Conservation (phyloP, 92 coral and sea anemone species). For the Montipora capitata region DNA sequence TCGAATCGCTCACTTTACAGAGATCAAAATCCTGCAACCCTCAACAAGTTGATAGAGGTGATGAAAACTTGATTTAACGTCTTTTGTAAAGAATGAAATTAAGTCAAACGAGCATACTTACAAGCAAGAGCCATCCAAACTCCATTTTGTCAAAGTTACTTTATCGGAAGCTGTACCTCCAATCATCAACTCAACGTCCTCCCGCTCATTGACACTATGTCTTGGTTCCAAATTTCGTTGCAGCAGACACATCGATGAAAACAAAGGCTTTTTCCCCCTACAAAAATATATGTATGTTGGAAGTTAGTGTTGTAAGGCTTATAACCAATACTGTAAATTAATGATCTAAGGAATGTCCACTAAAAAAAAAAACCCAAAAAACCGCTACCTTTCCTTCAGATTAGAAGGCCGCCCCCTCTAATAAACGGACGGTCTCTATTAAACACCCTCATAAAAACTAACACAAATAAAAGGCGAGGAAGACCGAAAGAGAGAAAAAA, state of each 20-base stretch:
- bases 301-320: no score
- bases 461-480: no score
- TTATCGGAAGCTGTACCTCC: slow-evolving; percentile 11
- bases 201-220: not conserved
- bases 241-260: slow-evolving; percentile 61
- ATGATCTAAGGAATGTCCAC: no score
- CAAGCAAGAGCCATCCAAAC: slow-evolving; percentile 68
- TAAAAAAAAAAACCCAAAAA: no score
- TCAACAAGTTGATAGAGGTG: not conserved
- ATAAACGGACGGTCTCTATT: no score
- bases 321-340: no score
- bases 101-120: slow-evolving; percentile 30
- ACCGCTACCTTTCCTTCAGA: no score
- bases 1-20: no score
- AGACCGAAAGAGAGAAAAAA: no score
- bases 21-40: not conserved
- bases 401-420: no score
- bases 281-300: not conserved
- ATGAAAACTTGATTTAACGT: not conserved
- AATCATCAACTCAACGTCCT: slow-evolving; percentile 52
- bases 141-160: slow-evolving; percentile 63
- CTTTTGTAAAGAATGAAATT: not conserved
- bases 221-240: not conserved
- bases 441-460: no score
- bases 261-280: slow-evolving; percentile 17